These are phyloP conservation scores for Athalia rosae DNA, from an alignment of 2,888 invertebrate species.

Conservation along the genomic window DNA sequence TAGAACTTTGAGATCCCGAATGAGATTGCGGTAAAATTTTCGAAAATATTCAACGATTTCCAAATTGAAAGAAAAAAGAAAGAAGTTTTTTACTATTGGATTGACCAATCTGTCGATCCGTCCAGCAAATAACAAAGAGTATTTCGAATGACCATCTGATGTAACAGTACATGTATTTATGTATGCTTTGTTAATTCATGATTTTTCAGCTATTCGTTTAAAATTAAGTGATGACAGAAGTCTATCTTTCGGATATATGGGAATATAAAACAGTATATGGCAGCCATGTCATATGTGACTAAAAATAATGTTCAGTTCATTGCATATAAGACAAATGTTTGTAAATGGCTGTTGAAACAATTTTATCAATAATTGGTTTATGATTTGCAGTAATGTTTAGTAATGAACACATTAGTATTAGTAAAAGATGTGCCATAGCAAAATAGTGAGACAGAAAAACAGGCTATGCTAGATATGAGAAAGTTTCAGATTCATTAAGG, in stretches of 20 bases:
- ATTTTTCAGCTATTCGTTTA: constrained; percentile 14
- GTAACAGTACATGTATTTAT: neutral
- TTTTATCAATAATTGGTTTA: constrained; percentile 18
- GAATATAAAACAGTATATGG: neutral
- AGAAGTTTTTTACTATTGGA: too few relatives aligned
- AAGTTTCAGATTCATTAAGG: neutral
- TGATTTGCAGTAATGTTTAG: constrained; percentile 7
- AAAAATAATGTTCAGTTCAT: neutral
- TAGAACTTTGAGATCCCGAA: too few relatives aligned
- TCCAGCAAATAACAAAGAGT: neutral
- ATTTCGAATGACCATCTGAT: neutral
- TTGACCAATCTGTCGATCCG: too few relatives aligned
- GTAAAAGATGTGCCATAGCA: constrained; percentile 13
- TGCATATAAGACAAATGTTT: neutral
- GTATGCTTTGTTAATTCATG: constrained; percentile 22
- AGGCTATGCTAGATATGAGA: neutral
- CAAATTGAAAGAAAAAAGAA: too few relatives aligned
- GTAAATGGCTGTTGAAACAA: constrained; percentile 1
- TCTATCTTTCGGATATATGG: neutral
- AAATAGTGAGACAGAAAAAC: constrained; percentile 5
- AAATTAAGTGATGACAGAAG: neutral
- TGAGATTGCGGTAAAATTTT: too few relatives aligned
- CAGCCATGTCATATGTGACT: neutral
- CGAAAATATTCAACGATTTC: too few relatives aligned
- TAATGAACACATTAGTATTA: constrained; percentile 22